phyloP scores from a whole-genome alignment of 2,797 vertebrate species.

The Falco rusticolus region DNA sequence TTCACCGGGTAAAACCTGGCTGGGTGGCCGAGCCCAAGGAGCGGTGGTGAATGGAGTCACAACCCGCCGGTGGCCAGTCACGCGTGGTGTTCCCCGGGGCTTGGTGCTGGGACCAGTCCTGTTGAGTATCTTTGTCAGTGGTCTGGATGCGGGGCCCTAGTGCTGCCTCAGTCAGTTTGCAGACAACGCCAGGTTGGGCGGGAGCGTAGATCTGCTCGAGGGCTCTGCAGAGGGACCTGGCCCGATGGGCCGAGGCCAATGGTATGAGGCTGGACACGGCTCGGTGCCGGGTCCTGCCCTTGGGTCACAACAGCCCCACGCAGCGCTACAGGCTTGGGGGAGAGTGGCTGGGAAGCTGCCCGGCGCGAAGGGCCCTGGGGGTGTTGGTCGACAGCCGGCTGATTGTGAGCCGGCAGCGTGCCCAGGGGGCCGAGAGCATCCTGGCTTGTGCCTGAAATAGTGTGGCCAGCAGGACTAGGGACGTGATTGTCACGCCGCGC shows the following conservation, averaged over 20 bases:
- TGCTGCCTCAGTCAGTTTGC: background rate
- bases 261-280: background rate
- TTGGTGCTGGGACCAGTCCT: background rate
- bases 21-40: background rate
- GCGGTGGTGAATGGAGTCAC: background rate
- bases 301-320: background rate
- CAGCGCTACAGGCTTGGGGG: background rate
- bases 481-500: background rate
- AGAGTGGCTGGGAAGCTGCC: background rate
- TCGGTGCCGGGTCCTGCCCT: background rate
- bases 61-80: fast-evolving
- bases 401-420: background rate
- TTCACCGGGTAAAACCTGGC: background rate
- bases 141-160: background rate
- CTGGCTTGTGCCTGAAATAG: background rate
- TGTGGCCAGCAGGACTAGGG: background rate
- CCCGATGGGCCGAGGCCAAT: background rate
- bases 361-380: background rate
- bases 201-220: background rate
- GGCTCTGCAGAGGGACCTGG: background rate
- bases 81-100: background rate
- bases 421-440: background rate
- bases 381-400: background rate
- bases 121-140: background rate
- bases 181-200: background rate